A percentile compares a stretch with the other conserved stretches of the same genome.
phyloP scores from a whole-genome alignment of 23 tunicate genomes.

The Corella eumyota region DNA sequence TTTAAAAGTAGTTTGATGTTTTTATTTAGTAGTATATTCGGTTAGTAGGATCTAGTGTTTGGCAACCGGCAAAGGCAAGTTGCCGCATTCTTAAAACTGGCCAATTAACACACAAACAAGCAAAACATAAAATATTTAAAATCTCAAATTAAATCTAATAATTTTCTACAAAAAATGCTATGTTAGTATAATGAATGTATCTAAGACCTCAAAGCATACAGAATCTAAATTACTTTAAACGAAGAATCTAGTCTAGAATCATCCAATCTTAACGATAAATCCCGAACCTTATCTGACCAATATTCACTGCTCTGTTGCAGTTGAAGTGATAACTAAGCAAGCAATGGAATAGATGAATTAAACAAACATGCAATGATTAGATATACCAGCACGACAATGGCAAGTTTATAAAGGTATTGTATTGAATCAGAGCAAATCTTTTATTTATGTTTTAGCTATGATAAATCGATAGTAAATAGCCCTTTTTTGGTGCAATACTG shows the following conservation, averaged over 20 bases:
- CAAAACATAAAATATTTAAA: no score
- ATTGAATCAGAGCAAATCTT: not conserved
- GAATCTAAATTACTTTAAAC: no score
- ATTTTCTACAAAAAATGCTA: no score
- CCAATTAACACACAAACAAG: no score
- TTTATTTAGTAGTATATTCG: no score
- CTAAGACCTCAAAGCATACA: no score
- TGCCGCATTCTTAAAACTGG: no score
- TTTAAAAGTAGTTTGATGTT: no score
- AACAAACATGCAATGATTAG: constrained; percentile 3
- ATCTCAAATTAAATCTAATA: no score
- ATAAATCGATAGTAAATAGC: not conserved
- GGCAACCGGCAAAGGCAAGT: no score
- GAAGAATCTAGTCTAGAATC: constrained; percentile 31
- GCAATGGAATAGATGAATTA: not conserved
- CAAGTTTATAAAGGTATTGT: not conserved
- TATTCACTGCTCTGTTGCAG: constrained; percentile 47
- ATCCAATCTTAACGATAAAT: constrained; percentile 20
- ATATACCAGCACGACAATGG: not conserved
- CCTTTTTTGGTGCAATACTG: not conserved
- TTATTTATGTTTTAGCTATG: not conserved
- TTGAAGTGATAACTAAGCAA: constrained; percentile 25
- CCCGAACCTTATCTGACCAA: constrained; percentile 40
- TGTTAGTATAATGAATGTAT: no score
- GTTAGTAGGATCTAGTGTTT: no score